A percentile compares a stretch with the other conserved stretches of the same genome.
phyloP scores from a whole-genome alignment of 2,888 invertebrate genomes.

The Ceraclea dissimilis region DNA sequence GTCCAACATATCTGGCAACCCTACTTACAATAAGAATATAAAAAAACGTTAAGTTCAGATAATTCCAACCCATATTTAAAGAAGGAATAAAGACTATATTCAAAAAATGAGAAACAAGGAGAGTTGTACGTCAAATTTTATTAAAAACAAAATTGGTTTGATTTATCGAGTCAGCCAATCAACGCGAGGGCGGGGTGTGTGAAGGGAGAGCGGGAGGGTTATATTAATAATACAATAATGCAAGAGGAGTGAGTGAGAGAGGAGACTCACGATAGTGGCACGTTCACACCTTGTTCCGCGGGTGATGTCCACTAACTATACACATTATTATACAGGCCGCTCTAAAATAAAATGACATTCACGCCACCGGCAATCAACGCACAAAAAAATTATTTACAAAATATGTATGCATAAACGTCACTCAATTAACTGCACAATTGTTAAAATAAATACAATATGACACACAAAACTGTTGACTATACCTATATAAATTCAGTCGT shows the following conservation, averaged over 20 bases:
- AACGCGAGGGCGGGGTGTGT: conserved; percentile 8
- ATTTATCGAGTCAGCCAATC: conserved; percentile 26
- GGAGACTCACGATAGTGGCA: conserved; percentile 6
- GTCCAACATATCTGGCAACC: too few relatives aligned
- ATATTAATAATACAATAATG: not conserved
- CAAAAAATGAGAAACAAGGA: not conserved
- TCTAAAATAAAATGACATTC: too few relatives aligned
- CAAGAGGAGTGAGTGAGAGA: conserved; percentile 3
- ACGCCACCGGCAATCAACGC: too few relatives aligned
- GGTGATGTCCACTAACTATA: conserved; percentile 12
- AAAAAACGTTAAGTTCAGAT: too few relatives aligned
- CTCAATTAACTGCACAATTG: too few relatives aligned
- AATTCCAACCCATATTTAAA: not conserved
- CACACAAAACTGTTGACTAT: too few relatives aligned
- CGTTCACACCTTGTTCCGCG: conserved; percentile 23
- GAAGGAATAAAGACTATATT: not conserved
- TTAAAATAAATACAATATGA: too few relatives aligned
- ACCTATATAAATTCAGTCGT: too few relatives aligned
- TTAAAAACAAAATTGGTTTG: conserved; percentile 26
- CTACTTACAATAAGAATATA: too few relatives aligned
- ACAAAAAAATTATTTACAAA: too few relatives aligned
- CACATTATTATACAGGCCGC: too few relatives aligned
- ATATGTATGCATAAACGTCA: too few relatives aligned
- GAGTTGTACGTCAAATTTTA: conserved; percentile 23
- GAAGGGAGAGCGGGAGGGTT: not conserved